Evolutionary conservation across 2,888 invertebrate genomes (phyloP), one percentile per base, ranked within the genome.

Genomic region (Notocelia uddmanniana): DNA sequence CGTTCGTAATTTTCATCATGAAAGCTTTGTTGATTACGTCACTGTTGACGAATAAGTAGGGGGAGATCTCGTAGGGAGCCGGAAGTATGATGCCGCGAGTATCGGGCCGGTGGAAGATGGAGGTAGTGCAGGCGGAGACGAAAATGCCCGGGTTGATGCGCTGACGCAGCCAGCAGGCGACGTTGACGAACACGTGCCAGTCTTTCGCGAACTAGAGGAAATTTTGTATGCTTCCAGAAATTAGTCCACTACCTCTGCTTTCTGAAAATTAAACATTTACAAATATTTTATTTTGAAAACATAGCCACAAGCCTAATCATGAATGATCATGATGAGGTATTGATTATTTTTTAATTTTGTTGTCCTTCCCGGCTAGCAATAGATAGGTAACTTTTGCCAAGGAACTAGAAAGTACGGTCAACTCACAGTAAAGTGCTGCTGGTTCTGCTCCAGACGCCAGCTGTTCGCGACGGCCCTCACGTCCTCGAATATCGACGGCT

Each of bases 51-150:
- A 96, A 97, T 89, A 95, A 95, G 85, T 96, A 95, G 1, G 97
- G 97, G 88, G 95, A 95, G 85, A 97, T 95, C 89, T 97, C 97
- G 83, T 97, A 97, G 52, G 95, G 95, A 31, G 96, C 95, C 23
- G 97, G 97, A 26, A 97, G 86, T 55, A 95, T 92, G 76, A 97
- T 90, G 59, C 96, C 96, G 71, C 94, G 91, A 85, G 95, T 95
- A 82, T 97, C 96, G 5, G 87, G 83, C 60, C 96, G 95, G 84
- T 96, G 96, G 84, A 96, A 94, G 60, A 96, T 92, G 73, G 96
- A 96, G 74, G 95, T 93, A 62, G 95, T 95, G 76, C 96, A 87
- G 13, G 96, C 95, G 80, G 96, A 96, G 74, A 96, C 94, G 87
- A 96, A 97, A 93, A 96, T 95, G 79, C 95, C 96, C 73, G 96